These are phyloP conservation scores for Phodopus roborovskii DNA, from an alignment of 2,113 vertebrate species.

Conservation along the genomic window DNA sequence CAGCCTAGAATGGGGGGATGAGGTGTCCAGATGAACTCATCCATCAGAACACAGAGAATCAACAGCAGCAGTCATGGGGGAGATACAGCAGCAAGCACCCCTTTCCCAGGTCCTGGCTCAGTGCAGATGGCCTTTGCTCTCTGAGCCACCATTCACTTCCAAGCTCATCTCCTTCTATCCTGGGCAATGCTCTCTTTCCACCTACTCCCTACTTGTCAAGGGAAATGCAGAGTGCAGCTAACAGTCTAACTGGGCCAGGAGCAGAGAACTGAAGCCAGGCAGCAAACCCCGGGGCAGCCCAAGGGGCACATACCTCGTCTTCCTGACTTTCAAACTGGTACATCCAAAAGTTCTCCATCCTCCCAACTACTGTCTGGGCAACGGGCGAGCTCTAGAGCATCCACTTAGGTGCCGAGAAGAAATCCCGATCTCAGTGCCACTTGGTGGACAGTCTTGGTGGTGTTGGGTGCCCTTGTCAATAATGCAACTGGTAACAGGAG, in stretches of 20 bases:
- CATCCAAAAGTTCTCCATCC: constrained; percentile 98
- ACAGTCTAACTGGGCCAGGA: background rate
- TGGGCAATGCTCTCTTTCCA: background rate
- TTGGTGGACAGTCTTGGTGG: constrained; percentile 74
- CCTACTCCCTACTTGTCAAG: background rate
- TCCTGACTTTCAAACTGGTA: constrained; percentile 89
- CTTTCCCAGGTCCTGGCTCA: background rate
- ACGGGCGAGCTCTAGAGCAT: background rate
- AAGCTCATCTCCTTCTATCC: background rate
- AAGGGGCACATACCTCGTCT: constrained; percentile 85
- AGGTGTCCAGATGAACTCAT: background rate
- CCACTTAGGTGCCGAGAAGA: constrained; percentile 7
- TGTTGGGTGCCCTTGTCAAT: constrained; percentile 78
- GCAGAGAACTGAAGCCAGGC: background rate
- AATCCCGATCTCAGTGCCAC: background rate
- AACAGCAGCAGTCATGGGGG: fast-evolving
- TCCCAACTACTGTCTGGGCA: background rate
- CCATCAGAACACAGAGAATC: background rate
- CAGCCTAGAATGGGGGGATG: background rate
- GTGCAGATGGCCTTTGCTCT: background rate
- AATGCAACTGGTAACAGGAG: constrained; percentile 83
- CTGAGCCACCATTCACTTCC: background rate
- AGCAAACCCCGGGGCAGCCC: background rate
- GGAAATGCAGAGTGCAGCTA: background rate
- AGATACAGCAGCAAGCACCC: background rate